Conservation (phyloP, 2,888 invertebrate species). For the Hemithea aestivaria region DNA sequence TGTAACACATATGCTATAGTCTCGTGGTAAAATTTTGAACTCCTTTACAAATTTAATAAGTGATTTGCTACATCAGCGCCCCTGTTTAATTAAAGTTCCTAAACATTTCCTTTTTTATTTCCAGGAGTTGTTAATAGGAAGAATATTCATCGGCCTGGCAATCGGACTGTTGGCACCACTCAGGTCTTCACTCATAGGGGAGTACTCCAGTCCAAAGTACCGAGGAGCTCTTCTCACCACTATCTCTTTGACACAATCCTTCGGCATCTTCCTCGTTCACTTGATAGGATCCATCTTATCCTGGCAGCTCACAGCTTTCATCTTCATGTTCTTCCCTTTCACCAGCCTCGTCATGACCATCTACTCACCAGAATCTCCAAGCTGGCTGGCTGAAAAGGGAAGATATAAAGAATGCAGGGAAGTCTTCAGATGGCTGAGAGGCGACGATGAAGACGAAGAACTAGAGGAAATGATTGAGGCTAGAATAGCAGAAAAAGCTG, state of each 20-base stretch:
- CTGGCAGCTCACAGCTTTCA: constrained; percentile 72
- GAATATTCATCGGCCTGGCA: constrained; percentile 56
- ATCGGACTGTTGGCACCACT: constrained; percentile 68
- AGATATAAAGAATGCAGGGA: constrained; percentile 67
- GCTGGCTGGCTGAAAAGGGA: constrained; percentile 77
- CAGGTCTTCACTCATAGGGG: constrained; percentile 69
- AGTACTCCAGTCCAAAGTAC: constrained; percentile 74
- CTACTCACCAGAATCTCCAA: constrained; percentile 79
- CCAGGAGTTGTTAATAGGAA: constrained; percentile 42
- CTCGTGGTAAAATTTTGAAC: too few species aligned
- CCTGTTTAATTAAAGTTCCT: not conserved
- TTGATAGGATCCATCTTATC: constrained; percentile 74
- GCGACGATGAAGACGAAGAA: constrained; percentile 54
- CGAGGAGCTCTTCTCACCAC: constrained; percentile 79
- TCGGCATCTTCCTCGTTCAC: constrained; percentile 80
- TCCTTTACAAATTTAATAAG: too few species aligned
- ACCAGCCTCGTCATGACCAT: constrained; percentile 55
- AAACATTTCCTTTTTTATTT: constrained; percentile 19
- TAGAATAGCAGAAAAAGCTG: constrained; percentile 5
- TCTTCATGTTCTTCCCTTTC: constrained; percentile 61
- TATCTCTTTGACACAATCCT: constrained; percentile 74
- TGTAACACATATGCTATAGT: too few species aligned
- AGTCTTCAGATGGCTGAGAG: constrained; percentile 75
- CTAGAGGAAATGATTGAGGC: constrained; percentile 30
- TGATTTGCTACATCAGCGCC: too few species aligned